phyloP scores from a whole-genome alignment of 2,797 vertebrate genomes.

The Silurus aristotelis region DNA sequence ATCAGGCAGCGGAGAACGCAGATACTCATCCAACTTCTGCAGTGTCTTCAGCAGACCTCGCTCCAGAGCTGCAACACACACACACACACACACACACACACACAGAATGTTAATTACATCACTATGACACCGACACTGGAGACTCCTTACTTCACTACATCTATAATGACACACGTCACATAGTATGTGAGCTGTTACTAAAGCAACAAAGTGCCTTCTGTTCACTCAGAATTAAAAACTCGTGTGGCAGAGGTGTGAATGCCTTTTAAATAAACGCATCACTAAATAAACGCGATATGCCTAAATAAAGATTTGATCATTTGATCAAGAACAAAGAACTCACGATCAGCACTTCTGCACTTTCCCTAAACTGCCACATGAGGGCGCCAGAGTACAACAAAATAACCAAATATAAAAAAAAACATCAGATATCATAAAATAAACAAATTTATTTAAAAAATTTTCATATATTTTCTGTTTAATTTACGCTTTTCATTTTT shows the following conservation, averaged over 20 bases:
- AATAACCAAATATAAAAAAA: too few relatives aligned
- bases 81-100: background rate
- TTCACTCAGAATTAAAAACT: background rate
- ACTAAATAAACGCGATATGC: too few relatives aligned
- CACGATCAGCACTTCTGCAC: background rate
- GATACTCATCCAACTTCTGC: constrained; percentile 95
- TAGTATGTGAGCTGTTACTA: background rate
- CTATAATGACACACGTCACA: background rate
- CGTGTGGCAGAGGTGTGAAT: background rate
- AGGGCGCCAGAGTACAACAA: constrained; percentile 61
- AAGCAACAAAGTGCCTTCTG: background rate
- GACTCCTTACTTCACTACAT: background rate
- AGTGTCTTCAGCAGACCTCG: constrained; percentile 91
- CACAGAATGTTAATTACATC: background rate
- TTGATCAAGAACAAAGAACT: too few relatives aligned
- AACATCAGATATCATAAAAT: too few relatives aligned
- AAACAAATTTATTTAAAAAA: too few relatives aligned
- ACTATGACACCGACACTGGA: background rate
- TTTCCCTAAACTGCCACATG: constrained; percentile 60
- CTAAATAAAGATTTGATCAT: too few relatives aligned
- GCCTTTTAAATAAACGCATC: too few relatives aligned
- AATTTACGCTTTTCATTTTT: too few relatives aligned
- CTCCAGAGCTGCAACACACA: constrained; percentile 77
- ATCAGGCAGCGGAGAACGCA: constrained; percentile 88
- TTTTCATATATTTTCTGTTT: too few relatives aligned